Conservation (phyloP, 2,113 vertebrate genomes). For the Ardeotis arabs region DNA sequence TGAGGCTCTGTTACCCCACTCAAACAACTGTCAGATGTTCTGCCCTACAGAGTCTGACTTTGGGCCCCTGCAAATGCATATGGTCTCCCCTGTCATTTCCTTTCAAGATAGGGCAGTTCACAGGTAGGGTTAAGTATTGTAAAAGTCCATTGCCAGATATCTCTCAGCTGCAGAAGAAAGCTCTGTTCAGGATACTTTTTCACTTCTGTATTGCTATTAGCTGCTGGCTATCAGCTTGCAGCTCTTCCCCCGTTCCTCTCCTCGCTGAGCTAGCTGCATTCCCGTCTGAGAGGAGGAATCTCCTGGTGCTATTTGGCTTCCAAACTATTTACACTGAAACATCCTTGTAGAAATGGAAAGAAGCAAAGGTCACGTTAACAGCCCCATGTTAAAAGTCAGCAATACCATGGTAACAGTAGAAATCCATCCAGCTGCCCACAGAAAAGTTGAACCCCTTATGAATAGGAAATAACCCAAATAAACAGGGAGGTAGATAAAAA, state of each 20-base stretch:
- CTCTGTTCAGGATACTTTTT: background rate
- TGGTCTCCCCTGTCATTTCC: background rate
- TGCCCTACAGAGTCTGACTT: background rate
- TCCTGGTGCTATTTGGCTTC: conserved; percentile 30
- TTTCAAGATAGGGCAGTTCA: background rate
- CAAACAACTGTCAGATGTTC: background rate
- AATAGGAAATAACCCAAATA: conserved; percentile 48
- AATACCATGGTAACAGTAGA: conserved; percentile 47
- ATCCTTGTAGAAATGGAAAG: conserved; percentile 54
- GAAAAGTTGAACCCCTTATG: background rate
- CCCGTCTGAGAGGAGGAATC: background rate
- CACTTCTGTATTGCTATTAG: background rate
- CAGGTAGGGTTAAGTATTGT: background rate
- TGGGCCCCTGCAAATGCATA: background rate
- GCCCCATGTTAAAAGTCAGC: conserved; percentile 44
- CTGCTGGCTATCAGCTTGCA: background rate
- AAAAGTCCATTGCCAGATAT: background rate
- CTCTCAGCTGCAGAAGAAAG: background rate
- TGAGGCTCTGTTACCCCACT: background rate
- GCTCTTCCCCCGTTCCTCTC: background rate
- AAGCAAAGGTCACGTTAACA: conserved; percentile 52
- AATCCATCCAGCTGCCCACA: conserved; percentile 24
- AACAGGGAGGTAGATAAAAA: conserved; percentile 28
- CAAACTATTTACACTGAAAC: conserved; percentile 44
- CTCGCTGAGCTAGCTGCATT: background rate